Conservation (phyloP, 2,113 vertebrate genomes). For the Ciconia maguari region DNA sequence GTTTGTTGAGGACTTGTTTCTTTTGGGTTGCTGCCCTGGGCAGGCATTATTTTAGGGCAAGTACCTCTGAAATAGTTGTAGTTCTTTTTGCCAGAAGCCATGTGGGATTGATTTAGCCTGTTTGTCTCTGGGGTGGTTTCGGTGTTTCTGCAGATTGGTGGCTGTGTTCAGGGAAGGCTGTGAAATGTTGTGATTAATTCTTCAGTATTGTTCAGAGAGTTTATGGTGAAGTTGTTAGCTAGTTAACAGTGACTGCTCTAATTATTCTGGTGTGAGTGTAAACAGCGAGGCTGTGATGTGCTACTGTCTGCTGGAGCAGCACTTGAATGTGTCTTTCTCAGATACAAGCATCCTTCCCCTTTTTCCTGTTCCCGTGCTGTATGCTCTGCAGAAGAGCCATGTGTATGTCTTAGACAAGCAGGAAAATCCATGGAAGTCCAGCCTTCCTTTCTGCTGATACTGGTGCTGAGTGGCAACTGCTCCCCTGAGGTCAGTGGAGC, state of each 20-base stretch:
- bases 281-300: slow-evolving; percentile 7
- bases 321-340: neutral
- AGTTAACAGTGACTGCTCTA: slow-evolving; percentile 41
- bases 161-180: neutral
- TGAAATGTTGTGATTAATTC: slow-evolving; percentile 1
- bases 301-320: neutral
- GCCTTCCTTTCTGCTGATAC: neutral
- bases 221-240: neutral
- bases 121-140: neutral
- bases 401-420: neutral
- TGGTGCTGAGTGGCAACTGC: neutral
- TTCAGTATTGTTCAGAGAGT: neutral
- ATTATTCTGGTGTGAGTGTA: slow-evolving; percentile 29
- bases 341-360: neutral
- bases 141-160: neutral
- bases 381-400: neutral
- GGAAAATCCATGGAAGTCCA: neutral
- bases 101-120: neutral
- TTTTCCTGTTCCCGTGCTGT: neutral
- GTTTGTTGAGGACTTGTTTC: slow-evolving; percentile 9
- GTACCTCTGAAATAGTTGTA: neutral
- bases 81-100: neutral
- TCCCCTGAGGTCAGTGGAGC: neutral
- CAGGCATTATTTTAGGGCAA: neutral
- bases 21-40: slow-evolving; percentile 3